Conservation (phyloP, 37 sponge, comb jelly and placozoan genomes). For the Mnemiopsis leidyi region DNA sequence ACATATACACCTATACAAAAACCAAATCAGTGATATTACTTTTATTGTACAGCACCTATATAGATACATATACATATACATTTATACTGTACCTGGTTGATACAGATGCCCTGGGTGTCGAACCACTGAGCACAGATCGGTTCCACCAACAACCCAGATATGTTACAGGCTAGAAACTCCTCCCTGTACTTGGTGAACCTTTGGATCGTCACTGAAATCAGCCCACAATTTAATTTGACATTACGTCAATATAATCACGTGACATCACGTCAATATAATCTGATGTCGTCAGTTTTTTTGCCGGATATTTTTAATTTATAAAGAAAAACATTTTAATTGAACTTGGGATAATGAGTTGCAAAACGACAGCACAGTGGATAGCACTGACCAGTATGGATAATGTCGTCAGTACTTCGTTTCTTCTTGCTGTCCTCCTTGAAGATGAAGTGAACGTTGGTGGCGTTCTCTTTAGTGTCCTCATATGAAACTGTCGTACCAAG, state of each 20-base stretch:
- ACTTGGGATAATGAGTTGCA: no score
- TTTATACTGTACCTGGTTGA: slow-evolving; percentile 33
- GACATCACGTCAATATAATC: background rate
- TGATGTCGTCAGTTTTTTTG: no score
- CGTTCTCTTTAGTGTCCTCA: background rate
- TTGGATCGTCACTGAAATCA: background rate
- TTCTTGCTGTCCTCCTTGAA: background rate
- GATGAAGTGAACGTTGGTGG: background rate
- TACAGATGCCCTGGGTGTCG: background rate
- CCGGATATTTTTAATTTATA: no score
- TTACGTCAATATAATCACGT: no score
- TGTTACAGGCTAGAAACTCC: background rate
- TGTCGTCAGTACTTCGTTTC: background rate
- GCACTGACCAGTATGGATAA: background rate
- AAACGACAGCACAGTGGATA: background rate
- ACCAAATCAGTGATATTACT: no score
- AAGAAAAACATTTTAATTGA: background rate
- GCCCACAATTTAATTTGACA: no score
- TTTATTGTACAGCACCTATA: no score
- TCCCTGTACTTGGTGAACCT: background rate
- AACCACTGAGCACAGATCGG: slow-evolving; percentile 34
- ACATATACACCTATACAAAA: no score
- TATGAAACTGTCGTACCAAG: background rate
- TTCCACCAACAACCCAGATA: background rate
- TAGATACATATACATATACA: no score